A percentile compares a stretch with the other conserved stretches of the same genome.
These are phyloP conservation scores for Archivesica marissinica DNA, from an alignment of 1,140 invertebrate species.

Conservation along the genomic window DNA sequence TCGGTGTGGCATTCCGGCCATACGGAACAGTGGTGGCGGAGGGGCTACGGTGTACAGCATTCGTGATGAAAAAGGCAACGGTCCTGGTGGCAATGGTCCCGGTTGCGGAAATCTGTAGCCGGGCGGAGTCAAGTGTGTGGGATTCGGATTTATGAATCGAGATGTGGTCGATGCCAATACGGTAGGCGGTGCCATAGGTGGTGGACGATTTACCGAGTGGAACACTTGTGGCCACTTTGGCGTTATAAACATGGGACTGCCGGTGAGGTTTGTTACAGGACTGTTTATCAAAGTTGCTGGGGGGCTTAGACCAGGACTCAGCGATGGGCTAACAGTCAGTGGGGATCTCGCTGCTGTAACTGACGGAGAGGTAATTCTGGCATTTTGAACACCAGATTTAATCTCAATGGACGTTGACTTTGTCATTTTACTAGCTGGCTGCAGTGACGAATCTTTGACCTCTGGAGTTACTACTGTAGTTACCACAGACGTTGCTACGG, in stretches of 20 bases:
- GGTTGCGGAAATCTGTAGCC: constrained; percentile 5
- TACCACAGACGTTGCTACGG: neutral
- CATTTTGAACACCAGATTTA: constrained; percentile 32
- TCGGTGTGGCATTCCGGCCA: constrained; percentile 2
- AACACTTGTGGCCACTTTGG: constrained; percentile 10
- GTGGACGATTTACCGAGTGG: neutral
- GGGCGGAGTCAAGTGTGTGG: neutral
- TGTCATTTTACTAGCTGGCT: constrained; percentile 6
- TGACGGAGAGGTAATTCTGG: neutral
- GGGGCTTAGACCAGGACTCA: constrained; percentile 42
- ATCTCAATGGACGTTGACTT: constrained; percentile 23
- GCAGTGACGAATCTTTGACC: neutral
- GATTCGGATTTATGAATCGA: neutral
- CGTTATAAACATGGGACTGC: constrained; percentile 57
- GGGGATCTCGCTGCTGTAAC: neutral
- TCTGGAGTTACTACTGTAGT: neutral
- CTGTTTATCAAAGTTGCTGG: neutral
- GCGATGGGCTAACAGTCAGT: constrained; percentile 22
- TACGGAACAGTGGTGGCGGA: constrained; percentile 13
- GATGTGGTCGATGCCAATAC: neutral
- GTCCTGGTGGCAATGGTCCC: neutral
- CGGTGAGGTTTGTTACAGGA: constrained; percentile 21
- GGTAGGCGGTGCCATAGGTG: constrained; percentile 8
- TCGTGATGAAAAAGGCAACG: constrained; percentile 9
- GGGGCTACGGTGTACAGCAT: constrained; percentile 37